Base-by-base conservation (phyloP, 1,140 invertebrate species). In the Proales similis region DNA sequence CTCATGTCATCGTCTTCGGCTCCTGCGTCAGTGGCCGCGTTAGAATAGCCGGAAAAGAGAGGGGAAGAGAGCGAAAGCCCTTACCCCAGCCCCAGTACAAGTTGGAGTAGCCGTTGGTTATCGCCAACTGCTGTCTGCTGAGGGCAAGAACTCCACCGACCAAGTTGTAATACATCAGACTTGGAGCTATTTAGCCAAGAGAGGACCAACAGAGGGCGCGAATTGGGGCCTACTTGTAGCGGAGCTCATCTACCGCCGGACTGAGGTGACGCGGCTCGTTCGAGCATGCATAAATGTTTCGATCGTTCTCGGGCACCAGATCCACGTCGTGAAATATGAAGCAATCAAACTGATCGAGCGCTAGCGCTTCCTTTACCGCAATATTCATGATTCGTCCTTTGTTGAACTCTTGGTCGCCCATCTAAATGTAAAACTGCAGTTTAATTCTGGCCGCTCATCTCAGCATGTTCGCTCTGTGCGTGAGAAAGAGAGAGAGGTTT, bases 61-160 rank as follows among this genome's bases (percentile, higher is more conserved):
- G 14, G 14, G 9, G 14, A 36, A 36, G 33, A 9, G 14, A 36
- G 14, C 14, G 9, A 36, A 36, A 9, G 9, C 9, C 72, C 64
- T 72, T 72, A 0, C 78, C 86, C 86, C 85, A 89, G 0, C 86
- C 88, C 79, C 82, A 88, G 75, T 86, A 92, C 22, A 82, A 73
- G 77, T 92, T 93, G 11, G 87, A 88, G 80, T 92, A 93, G 2
- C 92, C 91, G 78, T 96, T 95, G 2, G 89, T 82, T 65, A 75
- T 72, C 62, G 82, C 78, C 72, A 85, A 92, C 66, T 83, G 81
- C 11, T 80, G 73, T 42, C 65, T 65, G 49, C 70, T 74, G 30
- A 75, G 26, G 14, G 79, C 78, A 57, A 84, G 75, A 2, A 82
- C 83, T 11, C 83, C 83, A 5, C 83, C 83, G 71, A 95, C 93